These are phyloP conservation scores for Hedychridium roseum DNA, from an alignment of 2,888 invertebrate species.

Conservation along the genomic window DNA sequence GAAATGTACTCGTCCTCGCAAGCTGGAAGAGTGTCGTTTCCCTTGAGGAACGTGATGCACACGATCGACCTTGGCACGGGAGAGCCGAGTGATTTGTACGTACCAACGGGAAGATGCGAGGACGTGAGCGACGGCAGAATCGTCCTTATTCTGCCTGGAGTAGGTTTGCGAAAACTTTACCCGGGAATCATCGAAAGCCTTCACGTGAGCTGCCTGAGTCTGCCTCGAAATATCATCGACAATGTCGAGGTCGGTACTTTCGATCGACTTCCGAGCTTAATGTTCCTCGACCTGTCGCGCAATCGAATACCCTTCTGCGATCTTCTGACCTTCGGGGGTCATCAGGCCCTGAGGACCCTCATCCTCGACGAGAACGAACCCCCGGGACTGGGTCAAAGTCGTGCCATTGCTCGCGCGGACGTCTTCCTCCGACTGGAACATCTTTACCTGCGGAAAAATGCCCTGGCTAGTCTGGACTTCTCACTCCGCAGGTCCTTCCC, in stretches of 20 bases:
- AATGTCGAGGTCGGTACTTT: conserved; percentile 36
- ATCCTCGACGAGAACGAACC: conserved; percentile 43
- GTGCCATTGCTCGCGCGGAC: conserved; percentile 28
- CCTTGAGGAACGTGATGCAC: conserved; percentile 28
- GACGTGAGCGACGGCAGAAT: conserved; percentile 33
- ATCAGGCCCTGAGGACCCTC: conserved; percentile 35
- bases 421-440: conserved; percentile 43
- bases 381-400: conserved; percentile 25
- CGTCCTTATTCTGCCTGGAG: conserved; percentile 33
- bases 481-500: conserved; percentile 40
- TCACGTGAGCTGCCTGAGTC: conserved; percentile 40
- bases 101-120: conserved; percentile 45
- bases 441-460: conserved; percentile 45
- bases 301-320: conserved; percentile 47
- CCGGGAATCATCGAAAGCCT: conserved; percentile 41
- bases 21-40: conserved; percentile 15
- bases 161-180: conserved; percentile 30
- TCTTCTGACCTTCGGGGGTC: conserved; percentile 39
- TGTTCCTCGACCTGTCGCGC: conserved; percentile 47
- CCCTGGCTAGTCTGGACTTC: conserved; percentile 31
- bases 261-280: conserved; percentile 39
- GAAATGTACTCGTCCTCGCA: neutral
- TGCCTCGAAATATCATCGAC: conserved; percentile 40
- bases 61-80: conserved; percentile 40
- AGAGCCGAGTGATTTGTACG: conserved; percentile 23